A percentile compares a stretch with the other conserved stretches of the same genome.
phyloP scores from a whole-genome alignment of 2,113 vertebrate genomes.

The Potamarius usumacintae region DNA sequence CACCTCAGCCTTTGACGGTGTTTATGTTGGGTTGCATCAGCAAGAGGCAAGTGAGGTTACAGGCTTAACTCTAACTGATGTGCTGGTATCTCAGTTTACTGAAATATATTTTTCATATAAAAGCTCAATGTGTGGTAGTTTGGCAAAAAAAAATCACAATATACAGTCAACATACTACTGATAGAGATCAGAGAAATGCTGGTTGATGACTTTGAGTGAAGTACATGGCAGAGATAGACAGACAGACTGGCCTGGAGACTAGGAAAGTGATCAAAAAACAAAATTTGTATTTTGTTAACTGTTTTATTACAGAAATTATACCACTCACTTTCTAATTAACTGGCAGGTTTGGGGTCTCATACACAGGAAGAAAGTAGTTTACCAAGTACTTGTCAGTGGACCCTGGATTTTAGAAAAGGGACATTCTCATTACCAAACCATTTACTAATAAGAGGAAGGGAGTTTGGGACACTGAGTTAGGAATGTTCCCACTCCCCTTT shows the following conservation, averaged over 20 bases:
- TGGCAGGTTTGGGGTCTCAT: background rate
- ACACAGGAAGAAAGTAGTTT: background rate
- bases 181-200: background rate
- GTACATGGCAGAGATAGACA: background rate
- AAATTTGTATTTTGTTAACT: conserved; percentile 1
- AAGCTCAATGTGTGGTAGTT: background rate
- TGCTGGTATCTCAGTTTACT: background rate
- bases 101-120: background rate
- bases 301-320: background rate
- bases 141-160: background rate
- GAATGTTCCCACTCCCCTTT: conserved; percentile 48
- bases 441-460: conserved; percentile 57
- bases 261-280: background rate
- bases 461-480: conserved; percentile 44
- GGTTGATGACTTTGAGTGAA: background rate
- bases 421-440: conserved; percentile 14
- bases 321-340: background rate
- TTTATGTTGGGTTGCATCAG: conserved; percentile 43
- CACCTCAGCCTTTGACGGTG: conserved; percentile 17
- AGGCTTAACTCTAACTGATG: background rate
- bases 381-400: background rate
- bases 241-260: background rate
- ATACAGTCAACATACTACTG: background rate
- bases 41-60: conserved; percentile 7
- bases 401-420: background rate